Percentiles rank a stretch among this genome's conserved stretches.
phyloP scores from a whole-genome alignment of 2,113 vertebrate genomes.

The Chloropsis hardwickii region DNA sequence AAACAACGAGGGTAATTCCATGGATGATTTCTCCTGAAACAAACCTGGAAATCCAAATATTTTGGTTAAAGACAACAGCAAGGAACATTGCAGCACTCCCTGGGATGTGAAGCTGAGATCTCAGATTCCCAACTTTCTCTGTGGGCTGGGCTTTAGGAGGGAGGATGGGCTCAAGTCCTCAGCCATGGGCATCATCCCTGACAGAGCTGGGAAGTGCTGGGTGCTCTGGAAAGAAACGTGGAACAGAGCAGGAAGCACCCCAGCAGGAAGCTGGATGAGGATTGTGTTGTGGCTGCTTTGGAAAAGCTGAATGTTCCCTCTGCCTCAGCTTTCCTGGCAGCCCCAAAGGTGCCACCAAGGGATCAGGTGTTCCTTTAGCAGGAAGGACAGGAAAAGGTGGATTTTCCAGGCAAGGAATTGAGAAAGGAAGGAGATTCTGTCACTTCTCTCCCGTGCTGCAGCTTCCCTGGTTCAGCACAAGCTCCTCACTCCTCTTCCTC shows the following conservation, averaged over 20 bases:
- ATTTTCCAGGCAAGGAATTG: background rate
- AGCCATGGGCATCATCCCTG: background rate
- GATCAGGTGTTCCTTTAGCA: background rate
- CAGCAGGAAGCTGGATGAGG: background rate
- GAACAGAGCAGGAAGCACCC: background rate
- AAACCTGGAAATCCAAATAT: background rate
- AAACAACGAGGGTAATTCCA: background rate
- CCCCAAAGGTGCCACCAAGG: background rate
- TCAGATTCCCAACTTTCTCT: background rate
- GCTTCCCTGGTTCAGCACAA: background rate
- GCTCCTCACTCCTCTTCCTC: background rate
- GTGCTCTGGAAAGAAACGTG: background rate
- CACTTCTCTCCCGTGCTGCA: background rate
- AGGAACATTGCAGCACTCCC: background rate
- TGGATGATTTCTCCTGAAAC: background rate
- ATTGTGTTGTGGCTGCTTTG: background rate
- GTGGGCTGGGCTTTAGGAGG: background rate
- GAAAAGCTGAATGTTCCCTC: background rate
- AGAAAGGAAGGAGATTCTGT: background rate
- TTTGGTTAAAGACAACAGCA: background rate
- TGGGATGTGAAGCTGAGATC: background rate
- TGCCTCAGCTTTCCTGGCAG: background rate
- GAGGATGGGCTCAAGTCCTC: background rate
- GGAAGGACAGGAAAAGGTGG: background rate
- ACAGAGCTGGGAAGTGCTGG: background rate